Percentiles rank a stretch among this genome's conserved stretches.
Evolutionary conservation across 2,113 vertebrate genomes (phyloP).

Genomic region (Pogona vitticeps): DNA sequence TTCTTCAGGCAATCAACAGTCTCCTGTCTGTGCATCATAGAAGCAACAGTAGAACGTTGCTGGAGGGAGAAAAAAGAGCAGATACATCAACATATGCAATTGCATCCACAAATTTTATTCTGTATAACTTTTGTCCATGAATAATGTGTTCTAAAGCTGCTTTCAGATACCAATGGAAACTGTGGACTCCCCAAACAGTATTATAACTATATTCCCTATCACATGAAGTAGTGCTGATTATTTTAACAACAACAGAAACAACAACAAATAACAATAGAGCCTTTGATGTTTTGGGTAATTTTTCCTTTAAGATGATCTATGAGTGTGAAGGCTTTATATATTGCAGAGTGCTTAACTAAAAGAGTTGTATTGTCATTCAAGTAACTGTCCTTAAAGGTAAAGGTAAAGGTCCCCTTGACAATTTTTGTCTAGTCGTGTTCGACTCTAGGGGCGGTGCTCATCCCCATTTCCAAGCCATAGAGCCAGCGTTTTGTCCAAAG

Average conservation of each 20-base stretch:
- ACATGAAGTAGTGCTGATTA: neutral
- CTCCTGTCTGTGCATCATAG: conserved; percentile 99
- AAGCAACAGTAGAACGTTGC: conserved; percentile 98
- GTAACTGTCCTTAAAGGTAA: neutral
- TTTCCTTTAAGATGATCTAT: neutral
- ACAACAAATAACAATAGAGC: neutral
- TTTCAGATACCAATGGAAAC: neutral
- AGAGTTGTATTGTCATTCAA: neutral
- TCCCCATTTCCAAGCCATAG: too few species aligned
- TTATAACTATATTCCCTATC: neutral
- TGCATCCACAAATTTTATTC: neutral
- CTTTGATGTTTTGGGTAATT: neutral
- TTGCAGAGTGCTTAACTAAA: neutral
- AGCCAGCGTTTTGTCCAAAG: too few species aligned
- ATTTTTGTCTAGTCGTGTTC: too few species aligned
- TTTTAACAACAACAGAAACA: neutral
- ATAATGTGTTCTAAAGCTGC: neutral
- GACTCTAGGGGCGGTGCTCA: too few species aligned
- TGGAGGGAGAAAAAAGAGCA: conserved; percentile 63
- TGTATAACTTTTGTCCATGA: neutral
- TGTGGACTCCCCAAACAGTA: neutral
- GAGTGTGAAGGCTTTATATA: neutral
- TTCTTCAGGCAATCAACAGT: conserved; percentile 98
- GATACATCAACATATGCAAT: neutral
- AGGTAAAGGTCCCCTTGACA: too few species aligned